Percentiles rank a stretch among this genome's conserved stretches.
Conservation (phyloP, 2,888 invertebrate genomes). For the Pycnomerus fuliginosus region DNA sequence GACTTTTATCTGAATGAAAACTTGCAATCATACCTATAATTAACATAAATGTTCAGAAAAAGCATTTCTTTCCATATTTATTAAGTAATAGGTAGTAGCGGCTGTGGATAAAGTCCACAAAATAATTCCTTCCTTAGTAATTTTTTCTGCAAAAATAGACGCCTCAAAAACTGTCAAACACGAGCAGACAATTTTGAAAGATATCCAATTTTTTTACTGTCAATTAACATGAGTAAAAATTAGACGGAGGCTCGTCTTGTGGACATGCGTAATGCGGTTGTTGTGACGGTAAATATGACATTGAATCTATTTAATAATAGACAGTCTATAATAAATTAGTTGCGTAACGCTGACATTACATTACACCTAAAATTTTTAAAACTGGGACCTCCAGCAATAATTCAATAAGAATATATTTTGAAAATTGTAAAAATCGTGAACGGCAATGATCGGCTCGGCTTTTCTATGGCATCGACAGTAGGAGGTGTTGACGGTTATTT, state of each 20-base stretch:
- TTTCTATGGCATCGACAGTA: no score
- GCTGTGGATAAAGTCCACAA: no score
- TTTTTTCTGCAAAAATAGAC: no score
- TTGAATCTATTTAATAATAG: conserved; percentile 41
- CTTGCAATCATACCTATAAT: conserved; percentile 21
- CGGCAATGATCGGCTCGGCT: no score
- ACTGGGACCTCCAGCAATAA: no score
- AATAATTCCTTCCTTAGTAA: no score
- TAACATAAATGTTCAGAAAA: conserved; percentile 25
- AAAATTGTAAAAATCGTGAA: no score
- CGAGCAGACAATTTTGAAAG: no score
- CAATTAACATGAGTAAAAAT: conserved; percentile 5
- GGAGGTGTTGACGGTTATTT: no score
- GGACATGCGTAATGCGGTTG: conserved; percentile 17
- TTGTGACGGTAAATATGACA: conserved; percentile 37
- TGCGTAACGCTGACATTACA: conserved; percentile 33
- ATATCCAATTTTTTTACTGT: not conserved
- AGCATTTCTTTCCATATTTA: conserved; percentile 11
- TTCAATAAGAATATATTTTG: no score
- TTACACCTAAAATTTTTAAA: no score
- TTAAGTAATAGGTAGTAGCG: not conserved
- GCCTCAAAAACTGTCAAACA: no score
- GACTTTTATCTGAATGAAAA: conserved; percentile 33
- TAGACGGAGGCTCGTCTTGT: conserved; percentile 24
- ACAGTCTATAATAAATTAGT: conserved; percentile 34